These are phyloP conservation scores for Sinocyclocheilus anophthalmus DNA, from an alignment of 2,113 vertebrate genomes.

Conservation along the genomic window DNA sequence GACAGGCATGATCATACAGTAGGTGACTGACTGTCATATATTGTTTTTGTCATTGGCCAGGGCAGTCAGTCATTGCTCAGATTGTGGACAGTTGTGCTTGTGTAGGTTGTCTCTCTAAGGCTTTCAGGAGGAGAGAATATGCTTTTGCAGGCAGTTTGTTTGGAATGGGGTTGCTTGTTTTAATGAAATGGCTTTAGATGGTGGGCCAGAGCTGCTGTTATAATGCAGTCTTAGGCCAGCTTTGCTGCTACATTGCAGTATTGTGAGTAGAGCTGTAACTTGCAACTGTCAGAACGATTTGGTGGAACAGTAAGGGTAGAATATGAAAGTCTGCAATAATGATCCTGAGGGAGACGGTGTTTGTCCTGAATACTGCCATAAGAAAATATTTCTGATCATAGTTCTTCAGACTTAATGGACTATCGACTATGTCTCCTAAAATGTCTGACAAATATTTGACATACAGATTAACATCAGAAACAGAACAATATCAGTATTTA, in stretches of 20 bases:
- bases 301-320: conserved; percentile 5
- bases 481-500: too few species aligned
- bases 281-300: conserved; percentile 14
- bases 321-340: conserved; percentile 1
- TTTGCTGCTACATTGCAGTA: conserved; percentile 2
- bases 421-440: neutral
- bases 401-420: too few species aligned
- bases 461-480: neutral
- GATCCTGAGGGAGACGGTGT: neutral
- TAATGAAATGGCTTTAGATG: conserved; percentile 27
- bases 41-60: neutral
- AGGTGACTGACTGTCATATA: conserved; percentile 18
- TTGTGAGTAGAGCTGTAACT: neutral
- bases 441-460: neutral
- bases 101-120: neutral
- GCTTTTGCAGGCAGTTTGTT: neutral
- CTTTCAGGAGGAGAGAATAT: conserved; percentile 8
- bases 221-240: conserved; percentile 2
- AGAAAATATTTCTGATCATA: neutral
- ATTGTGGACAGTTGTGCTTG: neutral
- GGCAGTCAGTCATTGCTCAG: neutral
- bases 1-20: neutral
- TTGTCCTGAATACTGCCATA: neutral
- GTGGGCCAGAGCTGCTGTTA: neutral
- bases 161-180: neutral